Percentiles rank a stretch among this genome's conserved stretches.
These are phyloP conservation scores for Sepioteuthis lessoniana DNA, from an alignment of 2,888 invertebrate species.

Conservation along the genomic window DNA sequence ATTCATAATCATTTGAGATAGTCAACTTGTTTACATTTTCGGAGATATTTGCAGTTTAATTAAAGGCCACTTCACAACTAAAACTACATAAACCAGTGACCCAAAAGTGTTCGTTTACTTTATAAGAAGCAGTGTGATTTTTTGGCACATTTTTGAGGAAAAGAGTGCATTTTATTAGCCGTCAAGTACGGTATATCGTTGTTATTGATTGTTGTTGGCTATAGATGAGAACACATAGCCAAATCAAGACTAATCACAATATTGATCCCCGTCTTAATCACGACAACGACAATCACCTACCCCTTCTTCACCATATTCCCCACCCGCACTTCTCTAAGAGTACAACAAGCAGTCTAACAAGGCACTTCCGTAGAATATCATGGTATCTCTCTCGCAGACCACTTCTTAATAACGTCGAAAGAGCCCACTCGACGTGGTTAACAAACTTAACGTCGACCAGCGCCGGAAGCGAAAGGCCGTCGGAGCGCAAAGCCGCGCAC, in stretches of 20 bases:
- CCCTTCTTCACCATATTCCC: neutral
- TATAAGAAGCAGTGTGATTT: too few species aligned
- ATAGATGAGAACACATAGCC: neutral
- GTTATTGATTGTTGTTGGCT: neutral
- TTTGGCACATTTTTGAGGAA: too few species aligned
- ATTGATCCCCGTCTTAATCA: neutral
- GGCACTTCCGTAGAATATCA: constrained; percentile 16
- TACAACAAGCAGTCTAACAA: neutral
- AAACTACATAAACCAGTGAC: too few species aligned
- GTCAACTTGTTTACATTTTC: too few species aligned
- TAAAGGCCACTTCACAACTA: too few species aligned
- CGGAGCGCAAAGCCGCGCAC: constrained; percentile 16
- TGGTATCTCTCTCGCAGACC: neutral
- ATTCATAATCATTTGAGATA: too few species aligned
- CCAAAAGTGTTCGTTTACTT: too few species aligned
- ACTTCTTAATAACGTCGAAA: neutral
- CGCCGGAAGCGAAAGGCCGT: neutral
- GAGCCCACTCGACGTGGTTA: neutral
- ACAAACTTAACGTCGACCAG: neutral
- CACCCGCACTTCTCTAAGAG: neutral
- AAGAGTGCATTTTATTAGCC: too few species aligned
- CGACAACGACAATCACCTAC: neutral
- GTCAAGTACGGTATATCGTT: neutral
- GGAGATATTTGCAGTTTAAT: too few species aligned
- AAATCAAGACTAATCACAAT: neutral